Evolutionary conservation across 1,140 invertebrate species (phyloP).

Genomic region (Hycleus cichorii): DNA sequence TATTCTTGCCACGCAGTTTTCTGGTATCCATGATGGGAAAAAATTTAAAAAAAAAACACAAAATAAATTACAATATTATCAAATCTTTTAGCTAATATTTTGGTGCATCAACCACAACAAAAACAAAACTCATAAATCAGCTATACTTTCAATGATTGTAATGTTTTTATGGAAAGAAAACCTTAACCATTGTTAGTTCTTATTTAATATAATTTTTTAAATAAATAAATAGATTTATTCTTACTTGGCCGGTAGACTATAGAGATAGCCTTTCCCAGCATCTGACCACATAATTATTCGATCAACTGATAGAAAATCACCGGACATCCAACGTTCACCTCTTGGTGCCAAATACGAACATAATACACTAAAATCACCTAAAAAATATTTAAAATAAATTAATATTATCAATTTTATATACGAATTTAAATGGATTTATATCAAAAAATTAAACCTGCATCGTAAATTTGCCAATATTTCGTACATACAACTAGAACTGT

Average conservation of each 20-base stretch:
- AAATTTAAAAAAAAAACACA: constrained; percentile 24
- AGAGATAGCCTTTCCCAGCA: constrained; percentile 89
- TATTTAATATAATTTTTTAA: too few relatives aligned
- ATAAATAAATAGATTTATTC: constrained; percentile 29
- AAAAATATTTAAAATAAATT: constrained; percentile 21
- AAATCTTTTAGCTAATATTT: constrained; percentile 17
- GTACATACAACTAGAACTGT: constrained; percentile 94
- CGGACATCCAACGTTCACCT: constrained; percentile 88
- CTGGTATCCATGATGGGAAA: constrained; percentile 53
- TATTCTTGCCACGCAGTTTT: constrained; percentile 71
- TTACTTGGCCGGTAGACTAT: constrained; percentile 92
- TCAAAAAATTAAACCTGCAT: constrained; percentile 46
- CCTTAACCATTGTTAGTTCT: too few relatives aligned
- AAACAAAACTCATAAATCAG: constrained; percentile 3
- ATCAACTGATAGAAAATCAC: constrained; percentile 87
- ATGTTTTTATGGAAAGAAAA: too few relatives aligned
- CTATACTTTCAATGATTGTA: background rate
- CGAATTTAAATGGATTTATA: background rate
- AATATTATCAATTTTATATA: too few relatives aligned
- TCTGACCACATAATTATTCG: constrained; percentile 89
- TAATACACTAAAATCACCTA: constrained; percentile 91
- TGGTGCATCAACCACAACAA: constrained; percentile 23
- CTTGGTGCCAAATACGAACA: constrained; percentile 77
- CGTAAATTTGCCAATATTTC: constrained; percentile 94
- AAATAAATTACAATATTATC: constrained; percentile 34